A percentile compares a stretch with the other conserved stretches of the same genome.
phyloP scores from a whole-genome alignment of 2,797 vertebrate species.

The Crocodylus rhombifer region DNA sequence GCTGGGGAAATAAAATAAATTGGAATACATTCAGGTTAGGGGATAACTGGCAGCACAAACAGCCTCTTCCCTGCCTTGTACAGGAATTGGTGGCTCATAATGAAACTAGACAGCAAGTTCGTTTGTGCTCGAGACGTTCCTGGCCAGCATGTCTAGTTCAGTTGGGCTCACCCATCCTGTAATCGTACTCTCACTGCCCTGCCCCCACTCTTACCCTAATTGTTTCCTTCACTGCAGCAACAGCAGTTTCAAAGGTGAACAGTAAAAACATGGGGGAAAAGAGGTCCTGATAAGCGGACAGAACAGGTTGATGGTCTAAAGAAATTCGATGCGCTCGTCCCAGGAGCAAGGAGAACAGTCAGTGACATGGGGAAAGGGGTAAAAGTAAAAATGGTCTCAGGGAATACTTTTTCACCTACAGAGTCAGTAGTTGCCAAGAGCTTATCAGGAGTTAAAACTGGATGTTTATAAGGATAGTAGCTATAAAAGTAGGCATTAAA shows the following conservation, averaged over 20 bases:
- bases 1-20: neutral
- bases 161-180: neutral
- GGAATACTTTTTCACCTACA: neutral
- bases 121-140: neutral
- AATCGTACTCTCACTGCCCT: accelerated
- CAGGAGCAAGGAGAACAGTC: neutral
- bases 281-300: neutral
- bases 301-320: neutral
- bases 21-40: neutral
- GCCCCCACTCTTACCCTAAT: accelerated
- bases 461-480: neutral
- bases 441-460: neutral
- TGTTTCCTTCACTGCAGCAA: neutral
- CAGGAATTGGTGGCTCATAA: constrained; percentile 21
- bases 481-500: neutral
- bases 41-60: neutral
- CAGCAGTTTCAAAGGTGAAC: neutral
- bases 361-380: neutral
- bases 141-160: accelerated
- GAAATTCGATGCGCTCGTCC: neutral
- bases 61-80: constrained; percentile 16
- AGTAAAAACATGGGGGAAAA: neutral
- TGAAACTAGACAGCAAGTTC: constrained; percentile 53
- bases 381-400: neutral
- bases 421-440: neutral